Evolutionary conservation across 1,140 invertebrate genomes (phyloP).

Genomic region (Zaprionus kolodkinae): DNA sequence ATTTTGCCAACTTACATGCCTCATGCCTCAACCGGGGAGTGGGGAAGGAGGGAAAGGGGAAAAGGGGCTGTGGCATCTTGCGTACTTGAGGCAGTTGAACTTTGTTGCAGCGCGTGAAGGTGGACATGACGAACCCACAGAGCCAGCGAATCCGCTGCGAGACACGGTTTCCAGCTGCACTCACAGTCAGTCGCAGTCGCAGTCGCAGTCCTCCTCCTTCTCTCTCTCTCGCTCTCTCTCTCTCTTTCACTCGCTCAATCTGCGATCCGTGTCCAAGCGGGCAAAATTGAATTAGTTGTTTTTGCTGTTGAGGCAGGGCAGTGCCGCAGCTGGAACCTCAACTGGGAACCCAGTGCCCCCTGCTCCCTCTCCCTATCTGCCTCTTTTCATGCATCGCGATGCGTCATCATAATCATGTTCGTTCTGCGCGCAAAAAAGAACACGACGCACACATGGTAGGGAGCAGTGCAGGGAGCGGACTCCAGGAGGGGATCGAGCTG

Average conservation of each 20-base stretch:
- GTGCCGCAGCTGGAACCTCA: conserved; percentile 42
- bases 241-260: background rate
- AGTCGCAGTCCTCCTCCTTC: background rate
- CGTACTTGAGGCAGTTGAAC: conserved; percentile 77
- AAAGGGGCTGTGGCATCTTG: conserved; percentile 36
- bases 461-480: conserved; percentile 13
- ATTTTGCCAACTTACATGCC: conserved; percentile 66
- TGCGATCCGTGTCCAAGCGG: conserved; percentile 50
- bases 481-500: conserved; percentile 16
- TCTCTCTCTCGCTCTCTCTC: background rate
- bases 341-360: conserved; percentile 14
- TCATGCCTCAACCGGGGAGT: conserved; percentile 25
- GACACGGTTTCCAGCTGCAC: background rate
- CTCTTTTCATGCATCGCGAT: conserved; percentile 47
- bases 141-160: conserved; percentile 21
- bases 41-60: background rate
- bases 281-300: conserved; percentile 77
- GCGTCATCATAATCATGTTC: conserved; percentile 79
- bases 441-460: conserved; percentile 26
- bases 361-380: conserved; percentile 20
- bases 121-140: conserved; percentile 68
- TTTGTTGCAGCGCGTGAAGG: conserved; percentile 68
- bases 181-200: too few species aligned
- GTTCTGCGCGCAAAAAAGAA: conserved; percentile 61
- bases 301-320: conserved; percentile 71